These are phyloP conservation scores for Teinopalpus imperialis DNA, from an alignment of 2,888 invertebrate species.

Conservation along the genomic window DNA sequence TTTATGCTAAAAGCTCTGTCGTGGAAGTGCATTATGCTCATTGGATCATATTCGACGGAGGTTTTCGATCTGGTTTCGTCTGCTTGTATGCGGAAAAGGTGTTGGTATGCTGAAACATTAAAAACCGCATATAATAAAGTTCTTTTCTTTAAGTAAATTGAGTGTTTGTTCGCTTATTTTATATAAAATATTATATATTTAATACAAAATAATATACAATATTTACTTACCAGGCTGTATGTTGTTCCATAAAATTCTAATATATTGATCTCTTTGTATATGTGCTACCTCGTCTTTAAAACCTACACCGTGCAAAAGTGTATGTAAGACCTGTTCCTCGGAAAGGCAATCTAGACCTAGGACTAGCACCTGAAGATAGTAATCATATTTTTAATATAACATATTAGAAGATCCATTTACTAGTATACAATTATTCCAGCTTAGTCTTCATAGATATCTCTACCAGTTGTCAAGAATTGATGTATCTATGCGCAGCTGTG, in stretches of 20 bases:
- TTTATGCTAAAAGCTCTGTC: constrained; percentile 58
- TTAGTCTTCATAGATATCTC: no score
- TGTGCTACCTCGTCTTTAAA: constrained; percentile 62
- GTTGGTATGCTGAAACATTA: constrained; percentile 44
- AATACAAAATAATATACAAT: no score
- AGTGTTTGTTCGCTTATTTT: no score
- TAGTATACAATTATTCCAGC: no score
- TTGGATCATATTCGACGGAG: constrained; percentile 59
- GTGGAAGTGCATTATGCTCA: constrained; percentile 69
- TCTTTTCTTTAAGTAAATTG: no score
- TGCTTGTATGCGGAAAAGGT: constrained; percentile 42
- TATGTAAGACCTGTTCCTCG: constrained; percentile 47
- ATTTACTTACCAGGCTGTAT: constrained; percentile 54
- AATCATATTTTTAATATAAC: no score
- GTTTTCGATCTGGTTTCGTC: constrained; percentile 28
- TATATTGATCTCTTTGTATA: constrained; percentile 55
- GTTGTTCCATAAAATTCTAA: constrained; percentile 60
- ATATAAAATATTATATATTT: no score
- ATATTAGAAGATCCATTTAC: no score
- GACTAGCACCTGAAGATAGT: constrained; percentile 47
- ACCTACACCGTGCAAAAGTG: constrained; percentile 57
- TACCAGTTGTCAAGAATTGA: no score
- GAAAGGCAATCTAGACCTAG: constrained; percentile 60
- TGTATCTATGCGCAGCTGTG: no score
- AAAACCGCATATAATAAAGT: no score